A percentile compares a stretch with the other conserved stretches of the same genome.
Evolutionary conservation across 2,113 vertebrate genomes (phyloP).

Genomic region (Alethe diademata): DNA sequence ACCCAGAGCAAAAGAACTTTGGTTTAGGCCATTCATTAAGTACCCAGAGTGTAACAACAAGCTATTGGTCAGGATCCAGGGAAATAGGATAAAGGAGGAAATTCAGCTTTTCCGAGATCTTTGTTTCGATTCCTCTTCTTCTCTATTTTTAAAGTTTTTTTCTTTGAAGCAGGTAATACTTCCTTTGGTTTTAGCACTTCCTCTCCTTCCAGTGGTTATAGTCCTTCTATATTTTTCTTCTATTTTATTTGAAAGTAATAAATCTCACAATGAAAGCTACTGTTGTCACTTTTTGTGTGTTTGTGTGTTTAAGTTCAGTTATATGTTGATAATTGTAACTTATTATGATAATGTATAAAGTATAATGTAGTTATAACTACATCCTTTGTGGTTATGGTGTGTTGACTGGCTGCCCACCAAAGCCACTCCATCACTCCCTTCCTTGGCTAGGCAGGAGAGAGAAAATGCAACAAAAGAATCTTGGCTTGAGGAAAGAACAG

Average conservation of each 20-base stretch:
- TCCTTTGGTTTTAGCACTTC: background rate
- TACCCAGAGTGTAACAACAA: too few relatives aligned
- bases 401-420: background rate
- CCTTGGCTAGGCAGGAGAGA: background rate
- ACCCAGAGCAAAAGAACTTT: too few relatives aligned
- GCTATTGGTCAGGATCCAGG: too few relatives aligned
- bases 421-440: accelerated
- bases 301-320: background rate
- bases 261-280: background rate
- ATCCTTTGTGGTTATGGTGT: background rate
- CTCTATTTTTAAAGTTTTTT: too few relatives aligned
- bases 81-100: too few relatives aligned
- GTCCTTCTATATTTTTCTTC: background rate
- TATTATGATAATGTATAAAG: too few relatives aligned
- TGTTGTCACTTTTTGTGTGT: background rate
- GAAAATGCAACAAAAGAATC: background rate
- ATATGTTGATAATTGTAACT: background rate
- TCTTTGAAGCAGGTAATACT: background rate
- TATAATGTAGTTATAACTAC: background rate
- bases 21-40: too few relatives aligned
- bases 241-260: background rate
- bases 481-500: background rate
- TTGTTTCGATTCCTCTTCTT: too few relatives aligned
- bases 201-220: background rate
- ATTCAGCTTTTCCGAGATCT: too few relatives aligned